Conservation (phyloP, 2,113 vertebrate species). For the Grantiella picta region DNA sequence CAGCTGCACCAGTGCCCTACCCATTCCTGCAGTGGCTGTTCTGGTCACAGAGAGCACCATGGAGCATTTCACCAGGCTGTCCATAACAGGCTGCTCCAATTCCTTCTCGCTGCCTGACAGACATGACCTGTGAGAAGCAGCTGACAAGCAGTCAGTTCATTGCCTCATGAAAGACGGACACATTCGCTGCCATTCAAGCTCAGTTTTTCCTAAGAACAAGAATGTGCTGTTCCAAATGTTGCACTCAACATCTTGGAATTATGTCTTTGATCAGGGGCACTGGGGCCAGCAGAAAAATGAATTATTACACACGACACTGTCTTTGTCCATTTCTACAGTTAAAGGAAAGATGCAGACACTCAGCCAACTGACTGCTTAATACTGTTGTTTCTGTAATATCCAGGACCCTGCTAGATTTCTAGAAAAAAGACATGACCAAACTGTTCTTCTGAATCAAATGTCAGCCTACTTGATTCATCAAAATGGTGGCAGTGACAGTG, state of each 20-base stretch:
- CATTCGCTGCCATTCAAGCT: neutral
- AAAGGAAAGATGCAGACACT: neutral
- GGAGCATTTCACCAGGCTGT: neutral
- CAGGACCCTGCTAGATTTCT: neutral
- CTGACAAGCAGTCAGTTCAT: neutral
- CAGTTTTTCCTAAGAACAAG: neutral
- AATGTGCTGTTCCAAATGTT: neutral
- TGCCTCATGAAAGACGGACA: neutral
- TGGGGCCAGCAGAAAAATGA: neutral
- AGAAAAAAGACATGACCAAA: neutral
- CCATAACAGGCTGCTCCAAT: neutral
- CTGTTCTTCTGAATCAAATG: neutral
- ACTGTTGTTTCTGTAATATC: neutral
- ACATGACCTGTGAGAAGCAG: neutral
- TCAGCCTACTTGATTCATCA: neutral
- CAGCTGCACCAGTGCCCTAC: too few relatives aligned
- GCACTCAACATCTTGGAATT: constrained; percentile 2
- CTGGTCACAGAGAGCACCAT: rapidly evolving
- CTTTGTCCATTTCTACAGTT: neutral
- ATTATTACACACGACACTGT: neutral
- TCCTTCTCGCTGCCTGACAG: neutral
- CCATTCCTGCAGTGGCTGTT: rapidly evolving
- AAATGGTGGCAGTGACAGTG: neutral
- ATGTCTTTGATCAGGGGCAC: neutral
- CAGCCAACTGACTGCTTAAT: neutral